Evolutionary conservation across 2,888 invertebrate species (phyloP).

Genomic region (Orchesellides sinensis): DNA sequence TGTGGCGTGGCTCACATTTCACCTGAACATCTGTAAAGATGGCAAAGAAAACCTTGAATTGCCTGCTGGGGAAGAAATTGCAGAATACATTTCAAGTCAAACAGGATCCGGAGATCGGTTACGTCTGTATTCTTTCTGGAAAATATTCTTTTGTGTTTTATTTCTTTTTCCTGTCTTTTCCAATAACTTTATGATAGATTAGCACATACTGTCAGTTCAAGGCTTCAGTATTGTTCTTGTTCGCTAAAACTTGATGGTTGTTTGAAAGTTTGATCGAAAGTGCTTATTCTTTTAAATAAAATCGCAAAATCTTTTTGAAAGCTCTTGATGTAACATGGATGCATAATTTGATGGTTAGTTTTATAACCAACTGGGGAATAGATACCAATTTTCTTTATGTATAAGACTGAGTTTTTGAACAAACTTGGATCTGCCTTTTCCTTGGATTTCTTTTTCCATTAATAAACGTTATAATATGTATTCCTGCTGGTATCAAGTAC

Average conservation of each 20-base stretch:
- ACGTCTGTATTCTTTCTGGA: conserved; percentile 4
- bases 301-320: too few species aligned
- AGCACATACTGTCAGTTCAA: background rate
- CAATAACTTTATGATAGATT: conserved; percentile 24
- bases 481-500: too few species aligned
- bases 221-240: conserved; percentile 3
- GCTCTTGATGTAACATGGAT: too few species aligned
- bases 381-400: too few species aligned
- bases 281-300: conserved; percentile 64
- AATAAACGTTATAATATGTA: too few species aligned
- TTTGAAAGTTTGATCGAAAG: conserved; percentile 47
- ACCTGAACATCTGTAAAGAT: background rate
- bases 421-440: too few species aligned
- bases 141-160: background rate
- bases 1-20: background rate
- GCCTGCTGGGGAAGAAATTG: conserved; percentile 39
- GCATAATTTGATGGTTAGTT: too few species aligned
- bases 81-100: conserved; percentile 30
- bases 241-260: background rate
- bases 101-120: background rate
- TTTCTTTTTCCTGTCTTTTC: conserved; percentile 33
- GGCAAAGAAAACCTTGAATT: conserved; percentile 15
- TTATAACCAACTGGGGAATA: too few species aligned
- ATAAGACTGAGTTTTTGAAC: too few species aligned
- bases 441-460: too few species aligned